A percentile compares a stretch with the other conserved stretches of the same genome.
Evolutionary conservation across 2,888 invertebrate genomes (phyloP).

Genomic region (Melieria picta): DNA sequence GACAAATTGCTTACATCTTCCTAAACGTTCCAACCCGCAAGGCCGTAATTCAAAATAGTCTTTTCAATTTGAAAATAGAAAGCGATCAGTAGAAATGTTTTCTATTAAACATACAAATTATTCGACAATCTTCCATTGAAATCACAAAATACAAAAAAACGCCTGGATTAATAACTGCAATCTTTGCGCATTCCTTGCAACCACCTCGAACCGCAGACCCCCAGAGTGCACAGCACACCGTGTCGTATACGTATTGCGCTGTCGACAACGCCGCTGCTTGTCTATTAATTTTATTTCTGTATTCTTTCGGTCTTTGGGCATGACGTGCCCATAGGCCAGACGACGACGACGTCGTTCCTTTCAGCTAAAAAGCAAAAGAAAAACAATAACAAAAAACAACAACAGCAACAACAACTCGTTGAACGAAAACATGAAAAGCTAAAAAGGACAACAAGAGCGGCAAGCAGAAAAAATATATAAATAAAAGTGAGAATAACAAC

Average conservation of each 20-base stretch:
- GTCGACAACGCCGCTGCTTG: not conserved
- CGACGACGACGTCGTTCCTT: not conserved
- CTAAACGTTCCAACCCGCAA: too few relatives aligned
- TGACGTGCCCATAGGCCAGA: not conserved
- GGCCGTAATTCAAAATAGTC: too few relatives aligned
- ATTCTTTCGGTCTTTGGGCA: not conserved
- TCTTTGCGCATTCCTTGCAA: too few relatives aligned
- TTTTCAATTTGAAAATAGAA: too few relatives aligned
- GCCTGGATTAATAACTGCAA: not conserved
- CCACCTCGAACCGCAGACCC: too few relatives aligned
- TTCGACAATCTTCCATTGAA: not conserved
- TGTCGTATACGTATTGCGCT: not conserved
- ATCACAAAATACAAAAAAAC: not conserved
- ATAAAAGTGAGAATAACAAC: conserved; percentile 2
- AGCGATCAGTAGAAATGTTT: not conserved
- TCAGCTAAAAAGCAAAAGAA: conserved; percentile 3
- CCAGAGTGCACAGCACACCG: not conserved
- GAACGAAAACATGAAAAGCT: not conserved
- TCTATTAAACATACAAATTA: not conserved
- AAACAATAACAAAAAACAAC: conserved; percentile 11
- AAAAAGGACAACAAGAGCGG: conserved; percentile 10
- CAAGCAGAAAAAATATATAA: conserved; percentile 5
- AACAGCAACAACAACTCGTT: conserved; percentile 9
- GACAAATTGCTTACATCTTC: too few relatives aligned
- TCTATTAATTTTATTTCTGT: not conserved